phyloP scores from a whole-genome alignment of 23 tunicate genomes.

The Ciona savignyi region DNA sequence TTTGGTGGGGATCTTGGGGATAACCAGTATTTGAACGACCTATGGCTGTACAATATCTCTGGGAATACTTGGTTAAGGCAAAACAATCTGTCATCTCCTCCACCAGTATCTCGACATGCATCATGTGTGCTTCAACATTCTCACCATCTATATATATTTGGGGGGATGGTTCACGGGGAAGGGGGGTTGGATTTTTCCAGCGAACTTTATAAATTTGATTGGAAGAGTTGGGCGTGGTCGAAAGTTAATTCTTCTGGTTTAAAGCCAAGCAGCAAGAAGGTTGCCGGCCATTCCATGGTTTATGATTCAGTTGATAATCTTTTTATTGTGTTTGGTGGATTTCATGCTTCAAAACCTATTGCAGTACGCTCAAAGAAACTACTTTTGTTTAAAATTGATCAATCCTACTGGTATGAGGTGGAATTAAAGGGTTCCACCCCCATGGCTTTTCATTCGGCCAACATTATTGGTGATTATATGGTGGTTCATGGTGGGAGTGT shows the following conservation, averaged over 20 bases:
- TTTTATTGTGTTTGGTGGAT: conserved; percentile 73
- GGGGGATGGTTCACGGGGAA: conserved; percentile 18
- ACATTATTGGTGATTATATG: conserved; percentile 67
- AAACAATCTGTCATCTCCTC: too few species aligned
- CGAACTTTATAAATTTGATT: conserved; percentile 48
- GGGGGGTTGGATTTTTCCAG: conserved; percentile 26
- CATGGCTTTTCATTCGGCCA: conserved; percentile 61
- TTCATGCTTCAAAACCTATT: background rate
- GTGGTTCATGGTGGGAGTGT: conserved; percentile 52
- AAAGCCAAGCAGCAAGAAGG: background rate
- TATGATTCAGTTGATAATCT: conserved; percentile 18
- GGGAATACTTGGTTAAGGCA: too few species aligned
- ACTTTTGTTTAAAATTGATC: conserved; percentile 22
- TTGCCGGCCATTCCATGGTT: conserved; percentile 69
- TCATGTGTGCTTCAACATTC: conserved; percentile 13
- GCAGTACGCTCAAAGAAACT: conserved; percentile 31
- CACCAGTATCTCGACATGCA: conserved; percentile 44
- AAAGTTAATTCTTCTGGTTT: conserved; percentile 34
- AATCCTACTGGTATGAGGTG: conserved; percentile 39
- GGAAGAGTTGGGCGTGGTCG: conserved; percentile 28
- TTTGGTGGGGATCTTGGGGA: conserved; percentile 41
- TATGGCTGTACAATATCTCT: conserved; percentile 61
- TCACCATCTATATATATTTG: conserved; percentile 54
- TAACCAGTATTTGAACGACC: conserved; percentile 21
- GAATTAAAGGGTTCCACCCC: conserved; percentile 25